Evolutionary conservation across 2,113 vertebrate genomes (phyloP).

Genomic region (Solea senegalensis): DNA sequence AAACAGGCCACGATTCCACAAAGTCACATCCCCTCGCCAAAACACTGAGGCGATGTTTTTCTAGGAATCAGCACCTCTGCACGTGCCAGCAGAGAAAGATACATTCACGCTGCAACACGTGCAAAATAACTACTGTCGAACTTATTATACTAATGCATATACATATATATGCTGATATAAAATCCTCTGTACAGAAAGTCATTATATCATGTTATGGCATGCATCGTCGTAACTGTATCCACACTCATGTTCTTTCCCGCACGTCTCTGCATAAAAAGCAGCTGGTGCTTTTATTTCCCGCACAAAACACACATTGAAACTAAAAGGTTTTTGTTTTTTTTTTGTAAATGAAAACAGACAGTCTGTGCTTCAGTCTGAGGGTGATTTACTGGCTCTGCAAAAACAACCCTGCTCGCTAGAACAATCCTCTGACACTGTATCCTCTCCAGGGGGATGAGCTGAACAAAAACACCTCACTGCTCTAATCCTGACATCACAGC

Average conservation of each 20-base stretch:
- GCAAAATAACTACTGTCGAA: no score
- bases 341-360: background rate
- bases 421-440: slow-evolving; percentile 33
- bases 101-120: background rate
- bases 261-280: background rate
- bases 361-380: slow-evolving; percentile 4
- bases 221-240: background rate
- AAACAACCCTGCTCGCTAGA: slow-evolving; percentile 31
- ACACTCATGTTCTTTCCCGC: background rate
- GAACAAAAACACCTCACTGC: slow-evolving; percentile 50
- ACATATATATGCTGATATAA: background rate
- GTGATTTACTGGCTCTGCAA: slow-evolving; percentile 23
- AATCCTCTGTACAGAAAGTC: background rate
- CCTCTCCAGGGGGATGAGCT: slow-evolving; percentile 47
- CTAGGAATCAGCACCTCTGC: slow-evolving; percentile 5
- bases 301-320: slow-evolving; percentile 6
- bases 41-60: slow-evolving; percentile 22
- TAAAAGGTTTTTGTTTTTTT: background rate
- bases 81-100: slow-evolving; percentile 15
- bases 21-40: slow-evolving; percentile 54
- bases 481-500: slow-evolving; percentile 20
- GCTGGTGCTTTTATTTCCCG: no score
- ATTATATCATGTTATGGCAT: background rate
- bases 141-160: background rate
- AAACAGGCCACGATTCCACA: slow-evolving; percentile 44